Base-by-base conservation (phyloP, 2,888 invertebrate genomes). In the Ernsta delagoae region DNA sequence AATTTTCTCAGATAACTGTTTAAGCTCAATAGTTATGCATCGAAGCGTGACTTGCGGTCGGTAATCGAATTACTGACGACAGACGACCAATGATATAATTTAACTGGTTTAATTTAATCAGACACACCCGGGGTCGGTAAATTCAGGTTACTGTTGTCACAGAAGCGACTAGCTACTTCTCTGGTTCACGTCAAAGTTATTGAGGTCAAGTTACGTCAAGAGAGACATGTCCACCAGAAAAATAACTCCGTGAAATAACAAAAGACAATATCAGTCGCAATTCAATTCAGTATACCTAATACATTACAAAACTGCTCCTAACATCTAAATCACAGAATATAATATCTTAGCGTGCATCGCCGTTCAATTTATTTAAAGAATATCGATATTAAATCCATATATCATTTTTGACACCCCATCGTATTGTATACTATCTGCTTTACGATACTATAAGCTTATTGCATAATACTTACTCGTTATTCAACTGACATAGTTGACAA, bases 31-130 rank as follows among this genome's bases (percentile, higher is more conserved):
- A 24, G 53, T 53, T 53, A 7, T 53, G 80, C 82, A 78, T 79
- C 79, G 77, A 74, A 84, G 79, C 86, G 83, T 85, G 80, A 80
- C 85, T 78, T 78, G 80, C 78, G 80, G 81, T 78, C 75, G 75
- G 75, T 80, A 89, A 91, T 90, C 85, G 87, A 91, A 87, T 92
- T 89, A 92, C 83, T 72, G 83, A 77, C 83, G 83, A 84, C 83
- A 82, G 84, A 83, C 85, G 79, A 79, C 78, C 89, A 90, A 87
- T 92, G 89, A 90, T 90, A 91, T 90, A 90, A 92, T 90, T 92
- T 87, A 89, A 87, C 89, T 90, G 86, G 85, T 87, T 89, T 87
- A 91, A 91, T 90, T 87, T 83, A 87, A 90, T 89, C 84, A 77
- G 89, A 85, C 87, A 85, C 87, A 86, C 88, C 83, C 74, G 87